Evolutionary conservation across 2,113 vertebrate species (phyloP).

Genomic region (Peromyscus maniculatus): DNA sequence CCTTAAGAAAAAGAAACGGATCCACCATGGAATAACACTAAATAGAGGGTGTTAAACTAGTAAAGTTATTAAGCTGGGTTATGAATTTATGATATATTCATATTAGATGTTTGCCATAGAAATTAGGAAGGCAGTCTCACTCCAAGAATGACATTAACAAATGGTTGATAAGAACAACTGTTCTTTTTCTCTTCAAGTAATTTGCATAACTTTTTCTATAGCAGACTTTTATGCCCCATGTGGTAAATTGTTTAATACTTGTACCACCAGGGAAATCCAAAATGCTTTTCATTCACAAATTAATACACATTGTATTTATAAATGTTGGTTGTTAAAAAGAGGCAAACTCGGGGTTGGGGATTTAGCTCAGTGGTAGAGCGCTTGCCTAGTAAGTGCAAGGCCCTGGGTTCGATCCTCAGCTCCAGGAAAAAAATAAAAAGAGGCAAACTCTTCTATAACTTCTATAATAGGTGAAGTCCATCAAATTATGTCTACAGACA

Average conservation of each 20-base stretch:
- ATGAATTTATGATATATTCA: background rate
- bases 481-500: slow-evolving; percentile 22
- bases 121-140: slow-evolving; percentile 33
- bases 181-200: slow-evolving; percentile 48
- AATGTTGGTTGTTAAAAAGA: slow-evolving; percentile 9
- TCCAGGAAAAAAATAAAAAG: background rate
- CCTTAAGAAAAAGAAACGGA: slow-evolving; percentile 26
- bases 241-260: background rate
- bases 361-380: no score
- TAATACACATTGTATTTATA: background rate
- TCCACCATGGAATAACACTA: slow-evolving; percentile 14
- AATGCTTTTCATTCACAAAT: slow-evolving; percentile 31
- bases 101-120: slow-evolving; percentile 2
- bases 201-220: slow-evolving; percentile 54
- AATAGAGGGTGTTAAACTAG: slow-evolving; percentile 34
- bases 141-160: background rate
- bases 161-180: slow-evolving; percentile 16
- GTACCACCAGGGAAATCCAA: slow-evolving; percentile 47
- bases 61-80: background rate
- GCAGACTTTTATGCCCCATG: background rate
- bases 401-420: no score
- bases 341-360: background rate
- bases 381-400: no score
- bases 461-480: background rate
- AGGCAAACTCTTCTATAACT: slow-evolving; percentile 15